phyloP scores from a whole-genome alignment of 2,888 invertebrate genomes.

The Spatulosminthurus flaviceps region DNA sequence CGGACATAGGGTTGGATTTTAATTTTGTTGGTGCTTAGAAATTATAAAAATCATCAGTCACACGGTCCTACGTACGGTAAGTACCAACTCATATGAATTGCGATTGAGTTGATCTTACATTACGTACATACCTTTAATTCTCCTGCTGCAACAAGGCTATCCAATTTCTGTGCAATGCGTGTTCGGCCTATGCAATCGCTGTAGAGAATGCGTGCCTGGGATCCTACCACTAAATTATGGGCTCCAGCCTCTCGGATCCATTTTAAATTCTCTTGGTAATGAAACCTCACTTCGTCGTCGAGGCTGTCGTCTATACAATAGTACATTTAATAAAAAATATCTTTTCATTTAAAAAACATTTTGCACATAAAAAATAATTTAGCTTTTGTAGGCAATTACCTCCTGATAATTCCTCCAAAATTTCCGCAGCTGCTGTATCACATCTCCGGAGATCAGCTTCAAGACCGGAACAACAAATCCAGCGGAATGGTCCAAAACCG shows the following conservation, averaged over 20 bases:
- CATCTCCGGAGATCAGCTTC: conserved; percentile 69
- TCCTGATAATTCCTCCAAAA: conserved; percentile 67
- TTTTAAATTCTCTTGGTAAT: conserved; percentile 71
- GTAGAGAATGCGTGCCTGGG: conserved; percentile 72
- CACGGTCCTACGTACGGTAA: too few species aligned
- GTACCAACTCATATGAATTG: too few species aligned
- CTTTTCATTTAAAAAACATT: not conserved
- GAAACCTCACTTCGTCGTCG: conserved; percentile 68
- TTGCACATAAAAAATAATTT: not conserved
- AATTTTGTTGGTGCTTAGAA: too few species aligned
- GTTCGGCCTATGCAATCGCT: conserved; percentile 71
- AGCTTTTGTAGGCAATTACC: conserved; percentile 50
- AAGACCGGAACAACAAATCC: conserved; percentile 72
- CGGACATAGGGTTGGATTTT: too few species aligned
- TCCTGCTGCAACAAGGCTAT: conserved; percentile 69
- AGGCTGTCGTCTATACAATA: conserved; percentile 65
- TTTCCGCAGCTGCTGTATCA: conserved; percentile 69
- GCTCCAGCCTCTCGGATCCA: conserved; percentile 71
- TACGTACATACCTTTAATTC: conserved; percentile 66
- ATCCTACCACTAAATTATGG: conserved; percentile 71
- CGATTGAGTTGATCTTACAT: not conserved
- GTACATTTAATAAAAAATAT: not conserved
- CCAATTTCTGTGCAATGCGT: conserved; percentile 70
- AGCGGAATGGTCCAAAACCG: conserved; percentile 75
- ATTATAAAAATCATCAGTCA: too few species aligned